Evolutionary conservation across 2,888 invertebrate species (phyloP), one percentile per base, ranked within the genome.

Genomic region (Anthophora plumipes): DNA sequence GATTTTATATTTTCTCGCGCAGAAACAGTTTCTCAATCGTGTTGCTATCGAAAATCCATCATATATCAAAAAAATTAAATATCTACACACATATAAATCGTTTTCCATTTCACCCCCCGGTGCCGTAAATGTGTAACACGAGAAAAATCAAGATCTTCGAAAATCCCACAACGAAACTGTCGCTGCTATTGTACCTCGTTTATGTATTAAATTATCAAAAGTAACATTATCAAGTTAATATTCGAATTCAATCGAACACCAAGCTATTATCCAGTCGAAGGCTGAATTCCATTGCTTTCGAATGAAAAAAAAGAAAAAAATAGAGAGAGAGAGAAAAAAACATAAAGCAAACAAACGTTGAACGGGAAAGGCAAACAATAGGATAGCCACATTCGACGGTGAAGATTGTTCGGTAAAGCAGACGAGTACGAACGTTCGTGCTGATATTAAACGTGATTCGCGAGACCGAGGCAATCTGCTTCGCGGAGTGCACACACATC

Each of bases 391-490:
- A 37, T 39, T 37, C 43, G 46, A 64, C 37, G 55, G 39, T 37
- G 64, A 72, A 64, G 55, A 57, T 55, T 64, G 46, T 4, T n/a
- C 22, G 54, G 46, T n/a, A 61, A 43, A 37, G 39, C 55, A 46
- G 20, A 25, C 14, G 37, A n/a, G n/a, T n/a, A n/a, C 43, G 43
- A 43, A 17, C 61, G 54, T 37, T 55, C 43, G 20, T 43, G 39
- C n/a, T 50, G 50, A 75, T 63, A 76, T 63, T 63, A 70, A 76
- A 70, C 50, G 50, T 37, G 57, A 67, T 57, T 60, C 48, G 54
- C 55, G 60, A 70, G 60, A 76, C 64, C 54, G 54, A 52, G 68
- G 66, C 76, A 71, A 81, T 81, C 66, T 52, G 66, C 50, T 52
- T 22, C 66, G 46, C 50, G 50, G n/a, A 48, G 55, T 25, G 69